Conservation (phyloP, 2,888 invertebrate species). For the Philopedon plagiatum region DNA sequence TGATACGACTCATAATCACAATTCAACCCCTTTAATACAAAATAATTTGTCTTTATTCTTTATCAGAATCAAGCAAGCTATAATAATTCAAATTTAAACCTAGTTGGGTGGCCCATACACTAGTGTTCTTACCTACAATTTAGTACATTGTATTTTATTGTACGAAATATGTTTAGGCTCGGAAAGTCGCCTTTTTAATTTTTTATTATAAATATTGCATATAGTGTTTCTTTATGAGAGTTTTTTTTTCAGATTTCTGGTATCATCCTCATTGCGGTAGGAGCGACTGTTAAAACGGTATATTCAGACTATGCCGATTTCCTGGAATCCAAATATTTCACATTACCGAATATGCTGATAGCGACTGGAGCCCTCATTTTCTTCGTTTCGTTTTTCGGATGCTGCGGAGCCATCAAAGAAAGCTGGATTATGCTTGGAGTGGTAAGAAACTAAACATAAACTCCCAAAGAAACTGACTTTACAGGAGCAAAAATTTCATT, state of each 20-base stretch:
- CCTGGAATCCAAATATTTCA: slow-evolving; percentile 85
- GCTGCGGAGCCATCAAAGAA: slow-evolving; percentile 95
- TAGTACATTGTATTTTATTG: too few relatives aligned
- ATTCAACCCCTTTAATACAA: too few relatives aligned
- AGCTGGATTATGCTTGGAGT: slow-evolving; percentile 94
- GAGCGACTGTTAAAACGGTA: slow-evolving; percentile 81
- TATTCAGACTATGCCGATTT: slow-evolving; percentile 85
- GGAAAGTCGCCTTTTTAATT: too few relatives aligned
- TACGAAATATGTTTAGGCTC: too few relatives aligned
- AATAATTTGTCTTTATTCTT: too few relatives aligned
- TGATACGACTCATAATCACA: too few relatives aligned
- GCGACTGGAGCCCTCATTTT: slow-evolving; percentile 92
- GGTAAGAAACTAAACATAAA: slow-evolving; percentile 72
- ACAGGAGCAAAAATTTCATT: too few relatives aligned
- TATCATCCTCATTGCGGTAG: slow-evolving; percentile 85
- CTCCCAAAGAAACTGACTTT: background rate
- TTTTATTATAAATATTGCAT: background rate
- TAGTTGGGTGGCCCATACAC: too few relatives aligned
- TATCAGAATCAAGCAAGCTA: too few relatives aligned
- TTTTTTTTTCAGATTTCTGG: slow-evolving; percentile 84
- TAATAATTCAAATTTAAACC: too few relatives aligned
- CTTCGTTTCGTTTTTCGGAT: slow-evolving; percentile 94
- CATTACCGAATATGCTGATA: slow-evolving; percentile 88
- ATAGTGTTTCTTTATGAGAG: background rate
- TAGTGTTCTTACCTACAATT: too few relatives aligned